phyloP scores from a whole-genome alignment of 2,888 invertebrate species.

The Epinotia nisella region DNA sequence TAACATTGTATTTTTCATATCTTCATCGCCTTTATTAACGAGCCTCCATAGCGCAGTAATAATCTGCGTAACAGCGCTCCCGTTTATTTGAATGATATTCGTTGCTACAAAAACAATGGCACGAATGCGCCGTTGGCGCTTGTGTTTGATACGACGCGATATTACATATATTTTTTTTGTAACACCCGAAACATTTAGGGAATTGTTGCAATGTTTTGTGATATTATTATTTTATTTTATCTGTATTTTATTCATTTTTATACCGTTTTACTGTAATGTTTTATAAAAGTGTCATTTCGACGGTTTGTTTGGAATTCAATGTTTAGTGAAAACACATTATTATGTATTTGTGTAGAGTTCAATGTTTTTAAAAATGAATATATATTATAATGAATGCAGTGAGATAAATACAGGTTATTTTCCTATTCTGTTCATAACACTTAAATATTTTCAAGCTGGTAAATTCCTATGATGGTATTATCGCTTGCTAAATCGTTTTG shows the following conservation, averaged over 20 bases:
- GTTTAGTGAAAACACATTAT: not conserved
- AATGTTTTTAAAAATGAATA: too few species aligned
- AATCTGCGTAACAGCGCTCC: constrained; percentile 68
- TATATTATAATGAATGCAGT: too few species aligned
- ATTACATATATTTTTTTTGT: constrained; percentile 65
- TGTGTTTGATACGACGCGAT: constrained; percentile 65
- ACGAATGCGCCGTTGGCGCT: constrained; percentile 63
- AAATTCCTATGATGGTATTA: too few species aligned
- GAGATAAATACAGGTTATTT: too few species aligned
- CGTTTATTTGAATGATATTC: constrained; percentile 75
- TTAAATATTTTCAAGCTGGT: too few species aligned
- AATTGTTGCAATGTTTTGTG: constrained; percentile 58
- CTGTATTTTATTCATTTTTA: constrained; percentile 56
- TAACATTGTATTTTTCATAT: constrained; percentile 20
- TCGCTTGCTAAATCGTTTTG: constrained; percentile 53
- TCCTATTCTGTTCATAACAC: too few species aligned
- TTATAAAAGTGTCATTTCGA: constrained; percentile 22
- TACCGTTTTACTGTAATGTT: constrained; percentile 25
- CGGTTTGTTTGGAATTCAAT: constrained; percentile 12
- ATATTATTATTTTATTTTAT: constrained; percentile 59
- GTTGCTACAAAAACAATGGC: constrained; percentile 69
- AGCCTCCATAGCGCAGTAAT: constrained; percentile 72
- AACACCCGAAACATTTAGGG: constrained; percentile 58
- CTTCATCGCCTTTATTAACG: constrained; percentile 63
- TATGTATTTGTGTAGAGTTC: not conserved